A percentile compares a stretch with the other conserved stretches of the same genome.
phyloP scores from a whole-genome alignment of 2,113 vertebrate genomes.

The Pao palembangensis region DNA sequence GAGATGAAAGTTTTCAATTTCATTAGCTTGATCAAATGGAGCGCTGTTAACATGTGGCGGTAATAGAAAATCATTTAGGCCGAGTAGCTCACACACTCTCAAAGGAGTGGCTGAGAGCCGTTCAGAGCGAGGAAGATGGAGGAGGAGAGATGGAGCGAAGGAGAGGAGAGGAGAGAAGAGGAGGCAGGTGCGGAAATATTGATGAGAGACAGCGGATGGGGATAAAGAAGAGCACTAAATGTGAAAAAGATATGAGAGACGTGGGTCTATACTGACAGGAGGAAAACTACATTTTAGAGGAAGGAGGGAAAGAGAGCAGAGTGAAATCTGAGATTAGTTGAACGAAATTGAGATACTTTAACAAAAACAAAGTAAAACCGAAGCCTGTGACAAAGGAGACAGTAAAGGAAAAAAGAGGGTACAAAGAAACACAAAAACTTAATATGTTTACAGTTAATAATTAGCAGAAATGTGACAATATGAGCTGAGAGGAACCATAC shows the following conservation, averaged over 20 bases:
- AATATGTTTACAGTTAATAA: not conserved
- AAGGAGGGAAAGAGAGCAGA: conserved; percentile 3
- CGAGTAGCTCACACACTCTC: conserved; percentile 59
- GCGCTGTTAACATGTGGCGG: conserved; percentile 72
- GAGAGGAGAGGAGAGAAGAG: not conserved
- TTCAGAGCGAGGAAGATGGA: conserved; percentile 36
- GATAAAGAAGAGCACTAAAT: conserved; percentile 4
- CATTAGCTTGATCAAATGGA: conserved; percentile 77
- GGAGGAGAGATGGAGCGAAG: conserved; percentile 9
- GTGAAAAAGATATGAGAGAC: conserved; percentile 7
- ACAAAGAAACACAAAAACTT: conserved; percentile 18
- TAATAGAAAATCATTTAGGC: conserved; percentile 78
- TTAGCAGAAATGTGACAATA: conserved; percentile 8
- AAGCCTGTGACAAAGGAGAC: conserved; percentile 1
- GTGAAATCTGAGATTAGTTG: conserved; percentile 14
- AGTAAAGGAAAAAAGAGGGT: not conserved
- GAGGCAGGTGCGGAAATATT: conserved; percentile 28
- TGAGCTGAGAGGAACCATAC: conserved; percentile 4
- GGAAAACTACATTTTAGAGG: conserved; percentile 18
- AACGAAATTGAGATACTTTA: not conserved
- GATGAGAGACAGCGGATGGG: not conserved
- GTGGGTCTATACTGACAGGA: not conserved
- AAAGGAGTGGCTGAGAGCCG: conserved; percentile 58
- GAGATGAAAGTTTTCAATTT: conserved; percentile 79
- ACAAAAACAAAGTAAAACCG: not conserved